These are phyloP conservation scores for Linnaemya vulpina DNA, from an alignment of 2,888 invertebrate species.

Conservation along the genomic window DNA sequence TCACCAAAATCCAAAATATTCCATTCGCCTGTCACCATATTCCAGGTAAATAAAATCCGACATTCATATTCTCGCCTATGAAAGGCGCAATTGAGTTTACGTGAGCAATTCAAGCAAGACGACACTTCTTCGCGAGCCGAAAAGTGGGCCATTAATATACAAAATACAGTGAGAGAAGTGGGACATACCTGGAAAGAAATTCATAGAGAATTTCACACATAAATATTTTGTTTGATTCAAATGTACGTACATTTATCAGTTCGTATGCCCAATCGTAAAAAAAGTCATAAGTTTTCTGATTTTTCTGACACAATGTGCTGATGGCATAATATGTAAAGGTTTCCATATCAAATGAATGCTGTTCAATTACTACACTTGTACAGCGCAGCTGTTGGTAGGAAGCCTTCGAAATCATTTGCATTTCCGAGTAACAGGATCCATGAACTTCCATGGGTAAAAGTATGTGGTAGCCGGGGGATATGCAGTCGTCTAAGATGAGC, in stretches of 20 bases:
- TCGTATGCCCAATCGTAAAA: slow-evolving; percentile 83
- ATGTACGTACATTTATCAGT: slow-evolving; percentile 78
- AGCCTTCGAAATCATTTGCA: slow-evolving; percentile 83
- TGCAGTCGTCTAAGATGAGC: slow-evolving; percentile 82
- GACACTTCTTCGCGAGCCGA: slow-evolving; percentile 81
- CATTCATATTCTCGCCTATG: slow-evolving; percentile 82
- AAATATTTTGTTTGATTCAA: not conserved
- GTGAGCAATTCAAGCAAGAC: slow-evolving; percentile 80
- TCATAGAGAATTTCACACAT: not conserved
- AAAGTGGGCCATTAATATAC: slow-evolving; percentile 82
- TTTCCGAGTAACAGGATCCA: slow-evolving; percentile 83
- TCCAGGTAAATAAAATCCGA: slow-evolving; percentile 82
- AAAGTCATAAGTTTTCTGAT: slow-evolving; percentile 82
- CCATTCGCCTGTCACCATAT: slow-evolving; percentile 82
- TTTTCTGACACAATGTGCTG: slow-evolving; percentile 82
- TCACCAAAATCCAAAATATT: slow-evolving; percentile 82
- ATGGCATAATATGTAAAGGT: slow-evolving; percentile 83
- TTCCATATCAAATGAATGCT: slow-evolving; percentile 83
- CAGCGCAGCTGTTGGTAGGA: slow-evolving; percentile 82
- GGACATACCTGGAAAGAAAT: slow-evolving; percentile 79
- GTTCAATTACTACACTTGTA: slow-evolving; percentile 81
- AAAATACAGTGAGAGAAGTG: slow-evolving; percentile 79
- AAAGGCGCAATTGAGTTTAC: slow-evolving; percentile 80
- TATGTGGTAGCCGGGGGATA: slow-evolving; percentile 83
- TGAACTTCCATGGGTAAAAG: slow-evolving; percentile 83